A percentile compares a stretch with the other conserved stretches of the same genome.
Conservation (phyloP, 2,797 vertebrate genomes). For the Cottoperca gobio region DNA sequence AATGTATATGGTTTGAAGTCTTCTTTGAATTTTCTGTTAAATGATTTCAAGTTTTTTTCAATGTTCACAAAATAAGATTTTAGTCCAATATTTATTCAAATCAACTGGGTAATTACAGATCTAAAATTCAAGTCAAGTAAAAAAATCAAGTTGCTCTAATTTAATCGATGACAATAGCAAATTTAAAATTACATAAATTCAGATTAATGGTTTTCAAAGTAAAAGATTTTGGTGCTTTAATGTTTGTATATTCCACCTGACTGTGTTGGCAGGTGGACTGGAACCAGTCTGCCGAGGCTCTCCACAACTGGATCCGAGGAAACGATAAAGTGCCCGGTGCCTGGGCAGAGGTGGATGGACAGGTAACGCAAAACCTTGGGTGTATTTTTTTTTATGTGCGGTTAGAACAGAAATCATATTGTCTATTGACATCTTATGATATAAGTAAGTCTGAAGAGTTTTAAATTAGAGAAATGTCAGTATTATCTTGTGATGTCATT, state of each 20-base stretch:
- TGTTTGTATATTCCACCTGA: not conserved
- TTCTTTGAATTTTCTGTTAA: not conserved
- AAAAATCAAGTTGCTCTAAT: too few species aligned
- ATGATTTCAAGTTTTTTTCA: not conserved
- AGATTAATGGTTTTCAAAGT: not conserved
- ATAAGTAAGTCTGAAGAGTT: not conserved
- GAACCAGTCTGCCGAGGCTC: slow-evolving; percentile 88
- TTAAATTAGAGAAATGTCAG: too few species aligned
- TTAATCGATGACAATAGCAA: too few species aligned
- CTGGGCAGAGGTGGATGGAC: slow-evolving; percentile 89
- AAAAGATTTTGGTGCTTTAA: not conserved
- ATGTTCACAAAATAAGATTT: too few species aligned
- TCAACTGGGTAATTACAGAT: not conserved
- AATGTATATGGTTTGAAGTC: not conserved
- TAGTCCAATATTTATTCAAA: not conserved
- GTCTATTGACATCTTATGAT: not conserved
- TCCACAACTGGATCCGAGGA: slow-evolving; percentile 94
- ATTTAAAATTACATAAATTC: not conserved
- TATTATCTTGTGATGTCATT: too few species aligned
- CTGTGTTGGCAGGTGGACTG: slow-evolving; percentile 87
- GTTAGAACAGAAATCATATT: not conserved
- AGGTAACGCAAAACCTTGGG: slow-evolving; percentile 72
- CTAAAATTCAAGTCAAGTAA: too few species aligned
- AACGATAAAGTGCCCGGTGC: slow-evolving; percentile 93
- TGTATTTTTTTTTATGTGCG: too few species aligned